phyloP scores from a whole-genome alignment of 2,113 vertebrate genomes.

The Lophius piscatorius region DNA sequence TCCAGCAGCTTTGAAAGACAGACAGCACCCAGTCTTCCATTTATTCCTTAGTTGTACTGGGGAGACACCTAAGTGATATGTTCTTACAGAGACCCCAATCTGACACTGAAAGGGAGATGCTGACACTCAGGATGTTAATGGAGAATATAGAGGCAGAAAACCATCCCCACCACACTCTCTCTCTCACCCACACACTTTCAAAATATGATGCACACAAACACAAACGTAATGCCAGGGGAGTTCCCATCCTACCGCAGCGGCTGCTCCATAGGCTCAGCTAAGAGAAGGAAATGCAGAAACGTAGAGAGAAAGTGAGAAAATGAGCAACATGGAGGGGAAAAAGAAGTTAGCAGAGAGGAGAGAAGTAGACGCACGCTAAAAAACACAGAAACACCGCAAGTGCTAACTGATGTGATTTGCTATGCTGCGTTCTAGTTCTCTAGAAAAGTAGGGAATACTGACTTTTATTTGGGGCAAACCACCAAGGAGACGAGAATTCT shows the following conservation, averaged over 20 bases:
- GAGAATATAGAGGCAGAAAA: constrained; percentile 50
- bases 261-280: constrained; percentile 95
- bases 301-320: constrained; percentile 83
- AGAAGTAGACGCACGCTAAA: constrained; percentile 55
- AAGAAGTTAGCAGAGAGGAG: constrained; percentile 63
- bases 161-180: constrained; percentile 13
- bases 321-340: constrained; percentile 67
- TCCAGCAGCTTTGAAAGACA: constrained; percentile 35
- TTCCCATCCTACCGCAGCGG: constrained; percentile 93
- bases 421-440: constrained; percentile 52
- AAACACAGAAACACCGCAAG: constrained; percentile 47
- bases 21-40: constrained; percentile 20
- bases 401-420: constrained; percentile 24
- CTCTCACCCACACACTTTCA: constrained; percentile 32
- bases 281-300: constrained; percentile 81
- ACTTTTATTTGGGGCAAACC: constrained; percentile 28
- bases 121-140: constrained; percentile 40
- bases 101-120: constrained; percentile 16
- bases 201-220: constrained; percentile 47
- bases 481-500: no score
- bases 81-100: no score
- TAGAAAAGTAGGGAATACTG: constrained; percentile 51
- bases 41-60: no score
- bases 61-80: no score
- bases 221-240: constrained; percentile 66